These are phyloP conservation scores for Cephus runcator DNA, from an alignment of 2,888 invertebrate species.

Conservation along the genomic window DNA sequence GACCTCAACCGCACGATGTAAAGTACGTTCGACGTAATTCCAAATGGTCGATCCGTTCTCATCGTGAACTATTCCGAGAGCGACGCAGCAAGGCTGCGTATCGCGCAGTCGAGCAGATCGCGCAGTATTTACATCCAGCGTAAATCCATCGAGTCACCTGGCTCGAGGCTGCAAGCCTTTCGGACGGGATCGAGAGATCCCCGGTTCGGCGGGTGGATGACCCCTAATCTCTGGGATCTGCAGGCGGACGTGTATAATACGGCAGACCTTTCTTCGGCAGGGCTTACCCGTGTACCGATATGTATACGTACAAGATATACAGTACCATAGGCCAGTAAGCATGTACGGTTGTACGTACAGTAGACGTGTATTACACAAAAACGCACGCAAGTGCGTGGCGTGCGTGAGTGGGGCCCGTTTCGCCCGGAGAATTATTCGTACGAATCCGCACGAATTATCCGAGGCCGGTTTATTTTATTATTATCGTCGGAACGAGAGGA, in stretches of 20 bases:
- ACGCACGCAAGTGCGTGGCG: neutral
- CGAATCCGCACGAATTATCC: neutral
- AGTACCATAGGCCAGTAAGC: neutral
- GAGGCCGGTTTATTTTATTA: neutral
- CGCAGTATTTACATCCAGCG: neutral
- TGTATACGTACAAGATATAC: neutral
- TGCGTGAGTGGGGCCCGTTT: neutral
- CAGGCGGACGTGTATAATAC: conserved; percentile 1
- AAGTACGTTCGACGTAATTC: neutral
- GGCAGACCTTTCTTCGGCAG: neutral
- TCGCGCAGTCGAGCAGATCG: neutral
- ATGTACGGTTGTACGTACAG: neutral
- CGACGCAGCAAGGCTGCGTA: neutral
- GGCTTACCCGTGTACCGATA: neutral
- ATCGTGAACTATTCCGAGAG: neutral
- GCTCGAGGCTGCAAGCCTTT: conserved; percentile 18
- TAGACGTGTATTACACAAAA: neutral
- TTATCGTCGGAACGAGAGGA: neutral
- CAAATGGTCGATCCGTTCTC: neutral
- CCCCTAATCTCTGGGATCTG: conserved; percentile 35
- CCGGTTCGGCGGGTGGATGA: conserved; percentile 33
- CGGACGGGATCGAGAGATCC: conserved; percentile 11
- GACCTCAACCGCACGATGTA: neutral
- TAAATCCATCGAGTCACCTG: conserved; percentile 28
- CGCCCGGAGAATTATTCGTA: neutral